Evolutionary conservation across 2,113 vertebrate genomes (phyloP).

Genomic region (Tursiops truncatus): DNA sequence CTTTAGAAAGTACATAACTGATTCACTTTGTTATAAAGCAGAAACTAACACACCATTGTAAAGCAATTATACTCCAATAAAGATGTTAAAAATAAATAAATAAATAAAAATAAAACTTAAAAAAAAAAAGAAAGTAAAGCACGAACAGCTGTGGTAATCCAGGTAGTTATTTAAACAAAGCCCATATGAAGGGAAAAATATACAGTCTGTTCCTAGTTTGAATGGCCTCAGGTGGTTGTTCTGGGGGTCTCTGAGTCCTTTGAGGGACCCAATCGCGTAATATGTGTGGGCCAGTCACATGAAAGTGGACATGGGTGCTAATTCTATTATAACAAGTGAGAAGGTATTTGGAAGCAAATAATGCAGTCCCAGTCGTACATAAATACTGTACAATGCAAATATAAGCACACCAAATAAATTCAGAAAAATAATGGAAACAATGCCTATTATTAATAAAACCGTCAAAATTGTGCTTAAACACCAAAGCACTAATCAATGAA

Average conservation of each 20-base stretch:
- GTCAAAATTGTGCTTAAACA: background rate
- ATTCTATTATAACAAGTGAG: background rate
- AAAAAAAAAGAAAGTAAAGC: background rate
- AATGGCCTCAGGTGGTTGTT: background rate
- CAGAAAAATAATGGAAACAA: background rate
- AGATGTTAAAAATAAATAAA: too few relatives aligned
- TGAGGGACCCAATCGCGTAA: background rate
- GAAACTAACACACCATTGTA: too few relatives aligned
- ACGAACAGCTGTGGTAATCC: background rate
- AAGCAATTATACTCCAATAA: too few relatives aligned
- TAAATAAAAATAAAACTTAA: too few relatives aligned
- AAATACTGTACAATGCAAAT: background rate
- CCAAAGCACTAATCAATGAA: background rate
- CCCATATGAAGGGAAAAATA: background rate
- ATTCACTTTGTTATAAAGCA: too few relatives aligned
- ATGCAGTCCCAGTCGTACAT: background rate
- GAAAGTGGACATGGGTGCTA: background rate
- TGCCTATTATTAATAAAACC: background rate
- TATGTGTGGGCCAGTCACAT: background rate
- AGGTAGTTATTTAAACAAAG: background rate
- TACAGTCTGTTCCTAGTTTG: background rate
- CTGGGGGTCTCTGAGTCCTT: background rate
- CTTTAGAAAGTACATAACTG: background rate
- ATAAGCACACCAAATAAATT: background rate
- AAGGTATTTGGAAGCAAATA: background rate